Conservation (phyloP, 2,113 vertebrate genomes). For the Nycticebus coucang region DNA sequence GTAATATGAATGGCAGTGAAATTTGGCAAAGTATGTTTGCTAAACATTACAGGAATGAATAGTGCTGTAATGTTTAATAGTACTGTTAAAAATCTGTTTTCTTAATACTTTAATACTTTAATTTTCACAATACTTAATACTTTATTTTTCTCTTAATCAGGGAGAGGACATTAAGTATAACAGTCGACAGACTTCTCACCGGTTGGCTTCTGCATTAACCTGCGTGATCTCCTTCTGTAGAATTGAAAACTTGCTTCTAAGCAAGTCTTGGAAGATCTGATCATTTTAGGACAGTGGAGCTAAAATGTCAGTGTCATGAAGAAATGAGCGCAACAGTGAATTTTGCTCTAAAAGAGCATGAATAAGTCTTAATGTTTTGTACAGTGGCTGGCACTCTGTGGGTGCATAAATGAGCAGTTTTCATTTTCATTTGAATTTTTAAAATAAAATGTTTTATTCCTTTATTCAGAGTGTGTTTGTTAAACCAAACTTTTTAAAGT, state of each 20-base stretch:
- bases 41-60: background rate
- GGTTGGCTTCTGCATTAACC: background rate
- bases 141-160: constrained; percentile 77
- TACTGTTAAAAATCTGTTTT: constrained; percentile 1
- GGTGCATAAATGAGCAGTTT: constrained; percentile 51
- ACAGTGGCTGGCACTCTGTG: constrained; percentile 32
- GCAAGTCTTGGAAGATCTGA: constrained; percentile 49
- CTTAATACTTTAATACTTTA: background rate
- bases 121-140: too few species aligned
- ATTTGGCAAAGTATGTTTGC: background rate
- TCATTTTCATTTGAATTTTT: constrained; percentile 68
- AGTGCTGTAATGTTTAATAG: background rate
- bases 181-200: background rate
- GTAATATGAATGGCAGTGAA: background rate
- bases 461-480: constrained; percentile 66
- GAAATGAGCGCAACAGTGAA: background rate
- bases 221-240: background rate
- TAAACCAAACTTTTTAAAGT: constrained; percentile 62
- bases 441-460: constrained; percentile 72
- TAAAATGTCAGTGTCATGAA: background rate
- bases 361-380: constrained; percentile 9
- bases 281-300: background rate
- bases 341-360: constrained; percentile 39
- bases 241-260: constrained; percentile 50
- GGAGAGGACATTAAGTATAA: constrained; percentile 83